Conservation (phyloP, 2,797 vertebrate genomes). For the Gobionotothen gibberifrons region DNA sequence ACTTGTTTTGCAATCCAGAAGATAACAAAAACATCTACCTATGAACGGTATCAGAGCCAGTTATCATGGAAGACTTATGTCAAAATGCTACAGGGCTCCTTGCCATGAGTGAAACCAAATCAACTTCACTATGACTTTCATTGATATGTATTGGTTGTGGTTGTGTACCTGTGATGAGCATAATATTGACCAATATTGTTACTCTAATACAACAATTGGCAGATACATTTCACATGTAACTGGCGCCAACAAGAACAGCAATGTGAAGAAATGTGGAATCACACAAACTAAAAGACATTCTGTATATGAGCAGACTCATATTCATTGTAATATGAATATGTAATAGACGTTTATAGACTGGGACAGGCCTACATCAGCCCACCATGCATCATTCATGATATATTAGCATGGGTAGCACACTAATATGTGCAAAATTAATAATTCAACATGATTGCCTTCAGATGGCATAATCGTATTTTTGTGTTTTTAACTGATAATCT, state of each 20-base stretch:
- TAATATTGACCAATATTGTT: neutral
- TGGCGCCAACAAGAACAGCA: neutral
- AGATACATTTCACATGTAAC: neutral
- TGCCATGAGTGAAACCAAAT: neutral
- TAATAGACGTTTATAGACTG: conserved; percentile 4
- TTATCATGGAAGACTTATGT: neutral
- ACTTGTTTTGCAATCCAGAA: conserved; percentile 22
- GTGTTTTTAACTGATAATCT: conserved; percentile 24
- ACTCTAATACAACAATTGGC: neutral
- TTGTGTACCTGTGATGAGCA: neutral
- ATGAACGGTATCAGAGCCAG: neutral
- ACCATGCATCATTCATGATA: conserved; percentile 45
- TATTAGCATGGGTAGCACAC: conserved; percentile 35
- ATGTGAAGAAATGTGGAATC: neutral
- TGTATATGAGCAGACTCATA: neutral
- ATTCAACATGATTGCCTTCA: conserved; percentile 10
- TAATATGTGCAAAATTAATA: conserved; percentile 25
- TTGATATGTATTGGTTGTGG: neutral
- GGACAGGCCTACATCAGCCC: conserved; percentile 4
- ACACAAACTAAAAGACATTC: neutral
- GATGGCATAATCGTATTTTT: conserved; percentile 12
- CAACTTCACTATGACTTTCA: neutral
- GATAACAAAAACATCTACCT: conserved; percentile 36
- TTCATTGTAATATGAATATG: neutral
- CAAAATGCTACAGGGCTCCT: neutral